These are phyloP conservation scores for Pangasianodon hypophthalmus DNA, from an alignment of 2,113 vertebrate genomes.

Conservation along the genomic window DNA sequence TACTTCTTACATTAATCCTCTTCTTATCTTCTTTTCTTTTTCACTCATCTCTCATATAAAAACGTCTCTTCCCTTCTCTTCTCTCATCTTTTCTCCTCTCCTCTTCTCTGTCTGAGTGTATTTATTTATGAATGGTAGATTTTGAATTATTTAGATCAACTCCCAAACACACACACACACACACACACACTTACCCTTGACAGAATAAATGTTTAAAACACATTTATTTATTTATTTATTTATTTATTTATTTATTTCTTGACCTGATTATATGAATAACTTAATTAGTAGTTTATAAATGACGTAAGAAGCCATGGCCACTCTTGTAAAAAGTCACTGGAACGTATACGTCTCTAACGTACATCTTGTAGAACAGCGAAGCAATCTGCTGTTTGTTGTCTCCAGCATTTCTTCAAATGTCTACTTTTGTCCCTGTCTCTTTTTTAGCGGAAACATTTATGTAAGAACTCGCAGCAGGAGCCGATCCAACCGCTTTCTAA, in stretches of 20 bases:
- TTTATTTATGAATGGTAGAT: slow-evolving; percentile 5
- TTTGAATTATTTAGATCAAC: background rate
- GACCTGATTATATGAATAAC: no score
- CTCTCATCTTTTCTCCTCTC: background rate
- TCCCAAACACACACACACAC: slow-evolving; percentile 45
- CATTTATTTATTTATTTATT: no score
- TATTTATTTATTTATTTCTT: no score
- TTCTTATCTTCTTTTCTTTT: no score
- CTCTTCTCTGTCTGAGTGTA: background rate
- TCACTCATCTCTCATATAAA: no score
- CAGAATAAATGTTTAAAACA: background rate
- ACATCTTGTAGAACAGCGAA: no score
- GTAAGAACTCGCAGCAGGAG: background rate
- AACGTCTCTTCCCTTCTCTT: background rate
- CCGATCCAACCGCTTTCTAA: background rate
- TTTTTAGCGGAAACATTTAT: background rate
- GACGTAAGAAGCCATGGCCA: background rate
- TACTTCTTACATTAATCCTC: no score
- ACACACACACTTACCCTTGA: slow-evolving; percentile 4
- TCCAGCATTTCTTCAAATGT: background rate
- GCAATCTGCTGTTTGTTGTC: no score
- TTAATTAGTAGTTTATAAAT: background rate
- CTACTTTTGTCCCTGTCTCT: background rate
- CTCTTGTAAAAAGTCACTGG: no score
- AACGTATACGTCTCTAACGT: no score